Evolutionary conservation across 2,888 invertebrate genomes (phyloP), one percentile per base, ranked within the genome.

Genomic region (Drosophila stalkeri): DNA sequence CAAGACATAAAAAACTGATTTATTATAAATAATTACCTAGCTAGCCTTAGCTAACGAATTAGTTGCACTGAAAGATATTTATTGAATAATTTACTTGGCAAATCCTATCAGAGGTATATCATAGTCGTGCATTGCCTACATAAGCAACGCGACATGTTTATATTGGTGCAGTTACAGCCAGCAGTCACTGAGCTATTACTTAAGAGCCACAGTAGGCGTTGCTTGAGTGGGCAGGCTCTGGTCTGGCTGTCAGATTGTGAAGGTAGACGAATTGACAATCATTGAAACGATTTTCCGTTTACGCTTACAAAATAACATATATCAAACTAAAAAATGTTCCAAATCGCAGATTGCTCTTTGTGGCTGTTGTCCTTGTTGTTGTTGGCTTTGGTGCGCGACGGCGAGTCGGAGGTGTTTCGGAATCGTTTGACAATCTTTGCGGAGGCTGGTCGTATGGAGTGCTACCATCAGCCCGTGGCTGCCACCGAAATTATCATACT

Each of bases 401-500:
- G 52, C 27, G 44, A 51, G 4, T 31, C 80, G 5, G 92, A 91
- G 55, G 81, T 90, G 20, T 90, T 84, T 51, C 90, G 89, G 59
- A 82, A 84, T 49, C 83, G 80, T 8, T 60, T 92, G 90, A 97
- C 97, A 1, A 94, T 97, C 39, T 95, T 95, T 69, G 94, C 97
- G 0, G 95, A 95, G 59, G 94, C 97, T 3, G 96, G 96, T 0
- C 94, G 93, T 84, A 94, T 95, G 82, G 97, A 97, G 84, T 97
- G 97, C 89, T 97, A 97, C 89, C 96, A 94, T 91, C 96, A 97
- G 84, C 95, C 8, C 0, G 72, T 90, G 8, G 94, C 94, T 71
- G 92, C 93, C n/a, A 94, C 95, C 14, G 95, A 96, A 92, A 82
- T 94, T 0, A 95, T 97, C 51, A 96, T 96, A 86, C 91, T 97